phyloP scores from a whole-genome alignment of 2,888 invertebrate genomes.

The Cremastinae sp. region DNA sequence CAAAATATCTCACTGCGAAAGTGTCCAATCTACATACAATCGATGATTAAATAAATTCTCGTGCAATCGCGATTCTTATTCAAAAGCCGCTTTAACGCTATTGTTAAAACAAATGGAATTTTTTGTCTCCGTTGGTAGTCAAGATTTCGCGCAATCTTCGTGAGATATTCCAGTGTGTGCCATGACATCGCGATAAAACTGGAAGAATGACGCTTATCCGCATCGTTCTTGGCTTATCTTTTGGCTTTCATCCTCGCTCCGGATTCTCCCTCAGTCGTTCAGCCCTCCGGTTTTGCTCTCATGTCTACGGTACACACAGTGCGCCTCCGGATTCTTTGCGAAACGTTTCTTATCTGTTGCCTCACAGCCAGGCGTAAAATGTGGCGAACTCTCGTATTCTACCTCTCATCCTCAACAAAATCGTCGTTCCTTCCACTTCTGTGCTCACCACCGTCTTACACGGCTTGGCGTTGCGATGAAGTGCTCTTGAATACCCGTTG shows the following conservation, averaged over 20 bases:
- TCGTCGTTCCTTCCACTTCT: conserved; percentile 31
- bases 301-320: neutral
- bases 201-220: conserved; percentile 44
- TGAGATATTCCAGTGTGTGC: conserved; percentile 19
- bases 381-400: conserved; percentile 46
- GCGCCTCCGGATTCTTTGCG: conserved; percentile 31
- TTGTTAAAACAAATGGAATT: too few relatives aligned
- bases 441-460: neutral
- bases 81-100: too few relatives aligned
- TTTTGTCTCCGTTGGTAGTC: too few relatives aligned
- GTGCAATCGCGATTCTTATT: too few relatives aligned
- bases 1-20: conserved; percentile 3
- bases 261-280: conserved; percentile 25
- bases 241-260: conserved; percentile 19
- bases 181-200: conserved; percentile 49
- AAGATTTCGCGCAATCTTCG: neutral
- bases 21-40: neutral
- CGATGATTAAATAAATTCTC: neutral
- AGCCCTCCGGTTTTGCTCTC: neutral
- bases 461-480: conserved; percentile 18
- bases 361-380: conserved; percentile 52
- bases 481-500: conserved; percentile 43
- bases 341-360: conserved; percentile 55
- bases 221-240: conserved; percentile 54
- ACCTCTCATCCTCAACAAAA: conserved; percentile 32